Evolutionary conservation across 2,113 vertebrate species (phyloP).

Genomic region (Phalacrocorax carbo): DNA sequence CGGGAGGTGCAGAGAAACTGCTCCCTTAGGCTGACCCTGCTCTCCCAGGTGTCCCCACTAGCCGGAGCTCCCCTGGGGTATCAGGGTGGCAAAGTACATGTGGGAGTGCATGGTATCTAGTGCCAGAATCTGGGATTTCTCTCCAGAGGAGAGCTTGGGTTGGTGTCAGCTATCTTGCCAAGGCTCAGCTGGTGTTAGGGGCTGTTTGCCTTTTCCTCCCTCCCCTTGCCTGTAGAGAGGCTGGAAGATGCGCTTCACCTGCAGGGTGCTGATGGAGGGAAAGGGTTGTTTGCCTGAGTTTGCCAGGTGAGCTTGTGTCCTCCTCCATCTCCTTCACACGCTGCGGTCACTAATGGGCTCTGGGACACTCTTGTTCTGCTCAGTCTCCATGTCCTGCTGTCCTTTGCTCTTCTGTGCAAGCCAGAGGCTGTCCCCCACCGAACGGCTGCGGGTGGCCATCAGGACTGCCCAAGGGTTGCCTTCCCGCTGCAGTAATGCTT

Average conservation of each 20-base stretch:
- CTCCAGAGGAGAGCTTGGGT: background rate
- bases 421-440: background rate
- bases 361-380: background rate
- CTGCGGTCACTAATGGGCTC: background rate
- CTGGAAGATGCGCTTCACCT: background rate
- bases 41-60: background rate
- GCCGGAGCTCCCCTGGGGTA: background rate
- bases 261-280: background rate
- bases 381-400: background rate
- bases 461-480: background rate
- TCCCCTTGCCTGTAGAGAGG: background rate
- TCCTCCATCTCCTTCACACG: background rate
- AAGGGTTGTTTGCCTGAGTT: background rate
- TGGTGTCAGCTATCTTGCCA: background rate
- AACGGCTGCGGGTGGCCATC: accelerated
- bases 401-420: background rate
- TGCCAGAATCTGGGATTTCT: background rate
- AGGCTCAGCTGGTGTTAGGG: background rate
- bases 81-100: background rate
- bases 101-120: accelerated
- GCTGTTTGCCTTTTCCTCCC: background rate
- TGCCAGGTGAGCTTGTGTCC: background rate
- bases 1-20: background rate
- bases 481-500: accelerated
- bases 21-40: background rate